Evolutionary conservation across 2,113 vertebrate genomes (phyloP), one percentile per base, ranked within the genome.

Genomic region (Dipodomys ordii): DNA sequence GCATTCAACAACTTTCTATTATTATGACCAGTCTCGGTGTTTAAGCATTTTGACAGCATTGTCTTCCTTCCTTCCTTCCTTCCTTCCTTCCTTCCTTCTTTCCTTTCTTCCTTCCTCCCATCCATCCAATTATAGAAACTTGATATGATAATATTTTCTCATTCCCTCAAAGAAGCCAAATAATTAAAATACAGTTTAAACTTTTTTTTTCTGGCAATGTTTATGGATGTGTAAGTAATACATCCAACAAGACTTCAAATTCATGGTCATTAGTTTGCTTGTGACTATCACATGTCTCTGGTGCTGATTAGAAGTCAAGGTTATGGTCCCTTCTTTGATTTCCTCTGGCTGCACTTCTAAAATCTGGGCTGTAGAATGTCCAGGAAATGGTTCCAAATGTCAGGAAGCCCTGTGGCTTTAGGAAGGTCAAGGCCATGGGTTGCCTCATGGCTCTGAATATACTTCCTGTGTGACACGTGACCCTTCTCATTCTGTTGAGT

Each of bases 151-250:
- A 28, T 44, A 39, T 83, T 74, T 88, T 80, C 25, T 65, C 71
- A 30, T 88, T 95, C 88, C 73, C 53, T 39, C 7, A 68, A 32
- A 85, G 32, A 65, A 87, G 82, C 7, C 35, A 62, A 74, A 84
- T 60, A 57, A 83, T 28, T 71, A 23, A 91, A n/a, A 7, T 13
- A n/a, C 25, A 60, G 53, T n/a, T 88, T 9, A 49, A 6, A 44
- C 30, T 86, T 73, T 86, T 44, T 44, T 39, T 39, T 62, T 76
- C 25, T n/a, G 46, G 30, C 68, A 49, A 30, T 39, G 27, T 57
- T 90, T 46, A 32, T 35, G 62, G 77, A 68, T 64, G 77, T 46
- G 77, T 60, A 91, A 74, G 30, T 74, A 85, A 62, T 35, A 49
- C 22, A 44, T 57, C 89, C 68, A 74, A 32, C 57, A 78, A 69